Base-by-base conservation (phyloP, 2,797 vertebrate genomes). In the Lophius americanus region DNA sequence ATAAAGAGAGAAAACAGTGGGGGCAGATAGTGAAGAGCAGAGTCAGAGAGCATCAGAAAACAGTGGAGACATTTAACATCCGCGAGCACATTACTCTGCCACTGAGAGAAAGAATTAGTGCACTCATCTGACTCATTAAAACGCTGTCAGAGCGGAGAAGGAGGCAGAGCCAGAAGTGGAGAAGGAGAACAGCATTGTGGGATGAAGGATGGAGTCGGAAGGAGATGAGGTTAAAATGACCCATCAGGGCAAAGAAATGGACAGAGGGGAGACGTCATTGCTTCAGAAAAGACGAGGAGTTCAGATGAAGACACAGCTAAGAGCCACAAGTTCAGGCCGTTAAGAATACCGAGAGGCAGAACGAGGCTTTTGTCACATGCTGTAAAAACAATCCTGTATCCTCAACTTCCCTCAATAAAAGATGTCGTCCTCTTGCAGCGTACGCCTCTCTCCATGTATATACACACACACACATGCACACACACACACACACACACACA, bases 21-120 rank as follows among this genome's bases (percentile, higher is more conserved):
- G 14, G 47, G 12, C 46, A 57, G 66, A 73, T 53, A 42, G 8
- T 44, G 62, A 64, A 74, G 67, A 65, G 70, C 69, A 79, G 67
- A 83, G 65, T 76, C 70, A 73, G 81, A 76, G 73, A 83, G 75
- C 77, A 76, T 75, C 71, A 66, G 72, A 73, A 87, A 11, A 68
- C 68, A 70, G 68, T 50, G 37, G 59, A 84, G 68, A 68, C 79
- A 85, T 85, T 91, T 87, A 88, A 73, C 78, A 81, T 77, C 83
- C 79, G 74, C 57, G 68, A 78, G 70, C 81, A 85, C 84, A 88
- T 87, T 84, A 86, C 80, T 51, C 82, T 79, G 83, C 85, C 86
- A 84, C 80, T 78, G 84, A 70, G 85, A 82, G 82, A 73, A 81
- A 89, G 86, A 88, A 80, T 87, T 87, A 89, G 84, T 76, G 78